Conservation (phyloP, 1,140 invertebrate species). For the Tetramorium simillimum region DNA sequence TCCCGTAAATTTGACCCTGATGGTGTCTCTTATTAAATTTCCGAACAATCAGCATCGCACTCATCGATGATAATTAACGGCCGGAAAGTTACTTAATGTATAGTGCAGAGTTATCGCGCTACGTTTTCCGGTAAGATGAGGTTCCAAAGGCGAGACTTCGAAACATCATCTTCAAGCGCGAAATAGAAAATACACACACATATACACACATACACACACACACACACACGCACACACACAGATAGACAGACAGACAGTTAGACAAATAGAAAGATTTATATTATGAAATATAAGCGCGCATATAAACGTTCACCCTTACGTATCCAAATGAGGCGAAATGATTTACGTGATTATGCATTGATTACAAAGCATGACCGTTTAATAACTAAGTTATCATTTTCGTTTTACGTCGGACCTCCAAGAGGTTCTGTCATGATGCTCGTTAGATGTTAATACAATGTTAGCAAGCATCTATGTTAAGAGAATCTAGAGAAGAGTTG, state of each 20-base stretch:
- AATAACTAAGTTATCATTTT: constrained; percentile 21
- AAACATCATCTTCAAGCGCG: constrained; percentile 60
- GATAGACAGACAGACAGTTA: background rate
- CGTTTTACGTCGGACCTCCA: constrained; percentile 44
- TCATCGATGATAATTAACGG: constrained; percentile 71
- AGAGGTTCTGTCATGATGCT: constrained; percentile 33
- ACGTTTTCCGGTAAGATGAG: constrained; percentile 41
- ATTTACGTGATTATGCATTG: background rate
- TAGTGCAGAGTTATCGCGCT: constrained; percentile 44
- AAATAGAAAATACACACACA: constrained; percentile 16
- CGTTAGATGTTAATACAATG: constrained; percentile 5
- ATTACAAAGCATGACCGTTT: background rate
- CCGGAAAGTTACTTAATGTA: constrained; percentile 80
- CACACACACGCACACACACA: background rate
- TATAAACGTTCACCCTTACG: constrained; percentile 24
- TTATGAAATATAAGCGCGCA: constrained; percentile 12
- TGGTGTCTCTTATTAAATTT: constrained; percentile 47
- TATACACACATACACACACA: background rate
- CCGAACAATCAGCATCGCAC: constrained; percentile 69
- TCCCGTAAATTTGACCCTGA: constrained; percentile 22
- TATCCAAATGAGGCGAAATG: background rate
- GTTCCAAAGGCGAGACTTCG: constrained; percentile 21
- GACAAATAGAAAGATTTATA: constrained; percentile 43
- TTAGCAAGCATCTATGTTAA: constrained; percentile 13
- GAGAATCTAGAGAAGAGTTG: constrained; percentile 11